Conservation (phyloP, 2,888 invertebrate genomes). For the Leptogaster cylindrica region DNA sequence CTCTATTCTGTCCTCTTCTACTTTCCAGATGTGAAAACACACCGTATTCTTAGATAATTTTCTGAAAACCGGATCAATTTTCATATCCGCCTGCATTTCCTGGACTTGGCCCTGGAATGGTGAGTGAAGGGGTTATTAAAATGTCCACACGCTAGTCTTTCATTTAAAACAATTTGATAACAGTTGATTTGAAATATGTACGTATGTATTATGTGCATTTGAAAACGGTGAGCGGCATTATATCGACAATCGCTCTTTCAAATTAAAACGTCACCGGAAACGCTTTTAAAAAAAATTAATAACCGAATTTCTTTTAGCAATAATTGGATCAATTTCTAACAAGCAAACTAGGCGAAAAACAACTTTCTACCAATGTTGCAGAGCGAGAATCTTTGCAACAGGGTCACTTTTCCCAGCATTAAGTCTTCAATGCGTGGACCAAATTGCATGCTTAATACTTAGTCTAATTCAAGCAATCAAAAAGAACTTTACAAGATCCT, state of each 20-base stretch:
- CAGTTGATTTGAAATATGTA: too few species aligned
- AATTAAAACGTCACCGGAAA: too few species aligned
- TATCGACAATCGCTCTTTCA: too few species aligned
- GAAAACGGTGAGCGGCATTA: too few species aligned
- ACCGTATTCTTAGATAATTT: slow-evolving; percentile 78
- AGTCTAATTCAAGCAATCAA: slow-evolving; percentile 11
- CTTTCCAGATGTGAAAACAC: slow-evolving; percentile 85
- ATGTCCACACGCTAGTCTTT: too few species aligned
- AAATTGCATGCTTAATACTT: not conserved
- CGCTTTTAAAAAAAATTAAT: not conserved
- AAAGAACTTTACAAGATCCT: slow-evolving; percentile 54
- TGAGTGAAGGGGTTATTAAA: too few species aligned
- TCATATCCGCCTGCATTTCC: slow-evolving; percentile 58
- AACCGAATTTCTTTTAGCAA: too few species aligned
- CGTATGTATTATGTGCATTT: too few species aligned
- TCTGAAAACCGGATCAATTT: slow-evolving; percentile 76
- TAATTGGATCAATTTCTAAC: too few species aligned
- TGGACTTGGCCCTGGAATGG: slow-evolving; percentile 59
- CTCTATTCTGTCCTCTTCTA: slow-evolving; percentile 79
- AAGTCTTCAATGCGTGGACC: not conserved
- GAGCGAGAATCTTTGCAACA: not conserved
- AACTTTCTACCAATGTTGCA: too few species aligned
- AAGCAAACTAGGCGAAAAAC: not conserved
- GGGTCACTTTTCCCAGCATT: slow-evolving; percentile 8
- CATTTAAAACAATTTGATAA: too few species aligned